Evolutionary conservation across 30 jellyfish, hydroid and myxozoan species (phyloP).

Genomic region (Hydra vulgaris): DNA sequence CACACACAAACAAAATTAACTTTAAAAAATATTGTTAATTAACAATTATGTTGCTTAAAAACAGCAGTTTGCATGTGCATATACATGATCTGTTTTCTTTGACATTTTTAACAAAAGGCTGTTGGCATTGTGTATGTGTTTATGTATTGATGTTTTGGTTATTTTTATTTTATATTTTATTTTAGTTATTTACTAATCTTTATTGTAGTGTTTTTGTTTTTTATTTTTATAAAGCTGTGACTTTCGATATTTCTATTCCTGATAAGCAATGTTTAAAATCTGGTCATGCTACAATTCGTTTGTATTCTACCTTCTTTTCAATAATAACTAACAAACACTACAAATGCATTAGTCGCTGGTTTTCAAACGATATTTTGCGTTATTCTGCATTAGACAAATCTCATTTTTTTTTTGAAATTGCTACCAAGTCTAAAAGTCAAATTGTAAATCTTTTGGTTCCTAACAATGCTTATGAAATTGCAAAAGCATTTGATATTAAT

Average conservation of each 20-base stretch:
- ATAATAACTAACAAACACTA: constrained; percentile 42
- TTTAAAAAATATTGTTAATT: too few species aligned
- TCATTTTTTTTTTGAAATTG: constrained; percentile 16
- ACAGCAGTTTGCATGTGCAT: too few species aligned
- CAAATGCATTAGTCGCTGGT: constrained; percentile 62
- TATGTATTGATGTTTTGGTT: too few species aligned
- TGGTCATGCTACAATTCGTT: constrained; percentile 57
- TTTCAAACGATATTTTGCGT: constrained; percentile 33
- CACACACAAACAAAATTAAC: too few species aligned
- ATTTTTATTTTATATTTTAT: too few species aligned
- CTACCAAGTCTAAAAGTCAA: constrained; percentile 16
- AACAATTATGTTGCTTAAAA: too few species aligned
- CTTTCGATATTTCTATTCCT: constrained; percentile 49
- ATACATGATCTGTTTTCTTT: too few species aligned
- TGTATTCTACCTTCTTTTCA: constrained; percentile 53
- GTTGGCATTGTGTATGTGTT: too few species aligned
- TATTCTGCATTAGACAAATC: constrained; percentile 51
- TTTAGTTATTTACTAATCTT: too few species aligned
- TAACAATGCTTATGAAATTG: constrained; percentile 51
- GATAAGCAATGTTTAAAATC: constrained; percentile 58
- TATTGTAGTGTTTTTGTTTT: too few species aligned
- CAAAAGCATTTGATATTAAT: constrained; percentile 48
- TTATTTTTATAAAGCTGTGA: too few species aligned
- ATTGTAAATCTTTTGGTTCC: constrained; percentile 26
- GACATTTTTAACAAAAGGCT: too few species aligned